These are phyloP conservation scores for Sesia bembeciformis DNA, from an alignment of 2,888 invertebrate species.

Conservation along the genomic window DNA sequence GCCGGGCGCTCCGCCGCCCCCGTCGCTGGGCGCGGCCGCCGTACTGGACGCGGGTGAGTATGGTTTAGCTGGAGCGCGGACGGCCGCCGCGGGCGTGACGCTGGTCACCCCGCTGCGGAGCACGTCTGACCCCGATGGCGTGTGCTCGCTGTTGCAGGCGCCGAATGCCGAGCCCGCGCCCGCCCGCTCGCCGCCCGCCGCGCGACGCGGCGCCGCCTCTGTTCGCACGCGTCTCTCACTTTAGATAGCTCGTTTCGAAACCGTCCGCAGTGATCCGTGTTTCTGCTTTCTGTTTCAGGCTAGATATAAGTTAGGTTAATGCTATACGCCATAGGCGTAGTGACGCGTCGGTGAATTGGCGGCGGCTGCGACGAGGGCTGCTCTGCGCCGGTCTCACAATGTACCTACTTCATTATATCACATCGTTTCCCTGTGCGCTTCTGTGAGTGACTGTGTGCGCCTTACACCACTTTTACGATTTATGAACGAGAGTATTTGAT, in stretches of 20 bases:
- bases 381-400: slow-evolving; percentile 33
- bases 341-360: slow-evolving; percentile 26
- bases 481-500: too few relatives aligned
- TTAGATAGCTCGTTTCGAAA: neutral
- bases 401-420: slow-evolving; percentile 49
- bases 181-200: neutral
- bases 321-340: slow-evolving; percentile 23
- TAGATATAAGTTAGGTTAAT: slow-evolving; percentile 69
- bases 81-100: slow-evolving; percentile 1
- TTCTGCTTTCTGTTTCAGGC: slow-evolving; percentile 72
- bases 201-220: slow-evolving; percentile 2
- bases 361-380: slow-evolving; percentile 24
- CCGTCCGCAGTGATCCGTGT: slow-evolving; percentile 55
- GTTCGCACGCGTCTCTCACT: slow-evolving; percentile 16
- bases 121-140: slow-evolving; percentile 12
- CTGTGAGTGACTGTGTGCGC: neutral
- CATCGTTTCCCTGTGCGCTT: neutral
- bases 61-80: neutral
- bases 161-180: slow-evolving; percentile 2
- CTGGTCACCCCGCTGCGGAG: slow-evolving; percentile 1
- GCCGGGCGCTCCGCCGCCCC: slow-evolving; percentile 5
- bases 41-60: neutral
- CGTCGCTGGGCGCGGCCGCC: slow-evolving; percentile 1
- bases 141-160: slow-evolving; percentile 19
- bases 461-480: neutral